These are phyloP conservation scores for Ctenosaura bakeri DNA, from an alignment of 2,797 vertebrate genomes.

Conservation along the genomic window DNA sequence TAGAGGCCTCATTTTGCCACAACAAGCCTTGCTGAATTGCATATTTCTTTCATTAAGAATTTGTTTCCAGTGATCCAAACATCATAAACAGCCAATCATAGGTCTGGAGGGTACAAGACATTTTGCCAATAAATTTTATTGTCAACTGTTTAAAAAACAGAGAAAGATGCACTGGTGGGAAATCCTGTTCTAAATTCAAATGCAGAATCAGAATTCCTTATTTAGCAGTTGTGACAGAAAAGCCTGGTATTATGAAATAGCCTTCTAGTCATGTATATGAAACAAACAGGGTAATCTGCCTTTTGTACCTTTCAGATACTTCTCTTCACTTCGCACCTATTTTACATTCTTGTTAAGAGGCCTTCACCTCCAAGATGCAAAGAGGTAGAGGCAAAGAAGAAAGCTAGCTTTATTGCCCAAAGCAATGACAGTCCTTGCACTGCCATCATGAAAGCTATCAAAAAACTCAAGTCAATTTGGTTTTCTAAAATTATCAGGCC, in stretches of 20 bases:
- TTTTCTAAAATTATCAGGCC: conserved; percentile 11
- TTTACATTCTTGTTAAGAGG: background rate
- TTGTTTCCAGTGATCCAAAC: background rate
- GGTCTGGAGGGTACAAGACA: background rate
- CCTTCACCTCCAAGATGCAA: background rate
- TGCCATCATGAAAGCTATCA: background rate
- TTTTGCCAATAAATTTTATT: background rate
- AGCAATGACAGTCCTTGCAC: background rate
- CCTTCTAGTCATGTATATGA: background rate
- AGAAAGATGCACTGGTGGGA: background rate
- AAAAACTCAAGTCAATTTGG: background rate
- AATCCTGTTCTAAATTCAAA: background rate
- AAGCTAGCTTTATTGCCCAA: background rate
- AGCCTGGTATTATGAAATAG: background rate
- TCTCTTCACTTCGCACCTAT: background rate
- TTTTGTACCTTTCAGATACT: background rate
- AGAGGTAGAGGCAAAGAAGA: background rate
- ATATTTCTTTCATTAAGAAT: background rate
- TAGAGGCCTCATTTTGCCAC: background rate
- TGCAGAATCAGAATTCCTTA: background rate
- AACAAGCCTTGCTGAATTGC: background rate
- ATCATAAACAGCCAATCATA: too few relatives aligned
- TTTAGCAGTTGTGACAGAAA: background rate
- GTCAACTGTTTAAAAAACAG: background rate
- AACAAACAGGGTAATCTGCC: background rate